Base-by-base conservation (phyloP, 2,797 vertebrate species). In the Hirundo rustica region DNA sequence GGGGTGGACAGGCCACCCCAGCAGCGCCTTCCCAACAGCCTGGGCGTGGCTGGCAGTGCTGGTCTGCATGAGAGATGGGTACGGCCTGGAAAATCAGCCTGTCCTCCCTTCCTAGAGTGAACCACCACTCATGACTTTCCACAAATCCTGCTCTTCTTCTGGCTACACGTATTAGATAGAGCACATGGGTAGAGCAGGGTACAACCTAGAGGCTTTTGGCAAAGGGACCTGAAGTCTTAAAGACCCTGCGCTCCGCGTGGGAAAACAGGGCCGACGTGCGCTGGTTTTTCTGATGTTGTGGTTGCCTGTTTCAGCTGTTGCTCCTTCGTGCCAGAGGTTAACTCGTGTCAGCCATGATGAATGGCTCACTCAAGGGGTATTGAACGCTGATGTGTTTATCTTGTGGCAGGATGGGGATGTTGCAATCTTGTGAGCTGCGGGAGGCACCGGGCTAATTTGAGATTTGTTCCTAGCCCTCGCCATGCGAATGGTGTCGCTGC, bases 401-500 rank as follows among this genome's bases (percentile, higher is more conserved):
- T 97, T 91, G 92, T 97, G 96, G 96, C 96, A 95, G 85, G 94
- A 50, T 94, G 96, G 97, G 92, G 95, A 97, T 98, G 96, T 98
- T 95, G 87, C 97, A 96, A 97, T 91, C 87, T 88, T 97, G 84
- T 94, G 91, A 97, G 96, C 96, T 97, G n/a, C 75, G 32, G 97
- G 97, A 97, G 96, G 97, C 97, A 93, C 96, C 55, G 96, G 97
- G 98, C 98, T 98, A 98, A 98, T 97, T 88, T 98, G 66, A 98
- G 97, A 97, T 98, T 98, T 98, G 97, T 98, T 98, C 97, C 97
- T 98, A 99, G 99, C 99, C 99, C 97, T 99, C 99, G 93, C 99
- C 99, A 96, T 99, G 99, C 97, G 99, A 99, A 98, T 99, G 99
- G 99, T 99, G 99, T 97, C 99, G 99, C 98, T 99, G 99, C 97